These are phyloP conservation scores for Acromyrmex heyeri DNA, from an alignment of 1,140 invertebrate genomes.

Conservation along the genomic window DNA sequence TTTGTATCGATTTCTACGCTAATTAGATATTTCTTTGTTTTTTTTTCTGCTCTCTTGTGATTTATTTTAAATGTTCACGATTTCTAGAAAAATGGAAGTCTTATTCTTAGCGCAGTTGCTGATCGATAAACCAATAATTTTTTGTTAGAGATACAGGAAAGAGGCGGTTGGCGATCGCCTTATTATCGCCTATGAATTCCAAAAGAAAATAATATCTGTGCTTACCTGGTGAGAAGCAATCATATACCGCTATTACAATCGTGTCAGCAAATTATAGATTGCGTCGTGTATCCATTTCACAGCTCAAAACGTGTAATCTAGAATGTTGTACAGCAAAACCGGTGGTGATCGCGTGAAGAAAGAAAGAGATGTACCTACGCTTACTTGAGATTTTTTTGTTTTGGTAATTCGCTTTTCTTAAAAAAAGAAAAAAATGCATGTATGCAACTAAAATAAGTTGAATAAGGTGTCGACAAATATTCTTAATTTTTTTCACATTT, in stretches of 20 bases:
- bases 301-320: slow-evolving; percentile 39
- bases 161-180: slow-evolving; percentile 7
- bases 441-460: neutral
- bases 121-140: slow-evolving; percentile 50
- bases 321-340: slow-evolving; percentile 11
- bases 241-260: slow-evolving; percentile 29
- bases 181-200: slow-evolving; percentile 44
- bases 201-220: slow-evolving; percentile 18
- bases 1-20: neutral
- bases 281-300: slow-evolving; percentile 44
- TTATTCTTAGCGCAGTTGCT: slow-evolving; percentile 14
- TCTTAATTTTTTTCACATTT: neutral
- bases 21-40: neutral
- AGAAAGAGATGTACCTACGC: neutral
- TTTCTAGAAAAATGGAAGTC: slow-evolving; percentile 18
- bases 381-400: neutral
- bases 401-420: neutral
- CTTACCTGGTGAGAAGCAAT: slow-evolving; percentile 24
- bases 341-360: neutral
- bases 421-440: neutral
- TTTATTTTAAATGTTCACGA: slow-evolving; percentile 3
- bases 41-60: neutral
- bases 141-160: slow-evolving; percentile 8
- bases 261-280: slow-evolving; percentile 56
- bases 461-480: neutral